These are phyloP conservation scores for Cephus nigrinus DNA, from an alignment of 2,888 invertebrate species.

Conservation along the genomic window DNA sequence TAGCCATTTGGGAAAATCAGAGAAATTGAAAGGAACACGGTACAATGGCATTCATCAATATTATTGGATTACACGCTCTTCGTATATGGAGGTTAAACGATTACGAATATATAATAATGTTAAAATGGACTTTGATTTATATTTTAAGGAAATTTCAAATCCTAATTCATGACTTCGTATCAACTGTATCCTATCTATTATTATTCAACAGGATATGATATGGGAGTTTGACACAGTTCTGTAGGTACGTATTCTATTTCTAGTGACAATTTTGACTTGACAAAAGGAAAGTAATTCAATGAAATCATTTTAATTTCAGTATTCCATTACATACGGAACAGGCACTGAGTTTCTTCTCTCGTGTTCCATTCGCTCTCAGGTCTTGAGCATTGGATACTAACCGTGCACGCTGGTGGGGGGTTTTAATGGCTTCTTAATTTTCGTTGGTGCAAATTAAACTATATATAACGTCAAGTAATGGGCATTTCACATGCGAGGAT, in stretches of 20 bases:
- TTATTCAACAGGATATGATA: not conserved
- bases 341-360: not conserved
- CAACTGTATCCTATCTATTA: not conserved
- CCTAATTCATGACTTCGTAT: not conserved
- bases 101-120: not conserved
- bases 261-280: not conserved
- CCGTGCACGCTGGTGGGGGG: not conserved
- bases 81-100: not conserved
- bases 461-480: conserved; percentile 21
- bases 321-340: not conserved
- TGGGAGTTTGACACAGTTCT: not conserved
- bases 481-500: conserved; percentile 25
- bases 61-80: not conserved
- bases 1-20: not conserved
- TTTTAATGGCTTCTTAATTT: conserved; percentile 34
- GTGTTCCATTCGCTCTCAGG: not conserved
- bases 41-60: not conserved
- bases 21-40: not conserved
- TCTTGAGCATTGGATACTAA: not conserved
- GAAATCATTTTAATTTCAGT: not conserved
- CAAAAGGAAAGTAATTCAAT: not conserved
- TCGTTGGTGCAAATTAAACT: conserved; percentile 26
- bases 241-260: not conserved
- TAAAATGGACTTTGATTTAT: not conserved
- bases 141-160: not conserved